These are phyloP conservation scores for Brachionus rotundiformis DNA, from an alignment of 1,140 invertebrate species.

Conservation along the genomic window DNA sequence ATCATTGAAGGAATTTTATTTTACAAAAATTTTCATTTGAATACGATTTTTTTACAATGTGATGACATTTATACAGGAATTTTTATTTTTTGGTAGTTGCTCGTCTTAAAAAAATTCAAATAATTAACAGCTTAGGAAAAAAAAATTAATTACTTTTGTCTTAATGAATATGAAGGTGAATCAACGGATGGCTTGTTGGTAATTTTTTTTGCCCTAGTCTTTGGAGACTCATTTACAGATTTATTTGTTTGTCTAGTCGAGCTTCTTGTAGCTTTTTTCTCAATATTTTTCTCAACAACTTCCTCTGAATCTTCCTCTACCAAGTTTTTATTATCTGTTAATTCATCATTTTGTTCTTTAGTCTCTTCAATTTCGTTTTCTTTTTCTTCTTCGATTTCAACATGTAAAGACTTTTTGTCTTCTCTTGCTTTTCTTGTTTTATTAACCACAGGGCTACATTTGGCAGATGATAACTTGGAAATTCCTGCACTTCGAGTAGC, in stretches of 20 bases:
- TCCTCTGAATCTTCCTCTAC: not conserved
- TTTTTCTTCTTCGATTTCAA: conserved; percentile 15
- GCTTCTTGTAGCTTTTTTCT: not conserved
- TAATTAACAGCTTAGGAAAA: not conserved
- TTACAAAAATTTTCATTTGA: not conserved
- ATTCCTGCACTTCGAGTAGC: not conserved
- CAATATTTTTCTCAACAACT: not conserved
- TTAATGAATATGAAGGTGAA: conserved; percentile 24
- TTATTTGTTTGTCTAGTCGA: not conserved
- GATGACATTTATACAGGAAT: not conserved
- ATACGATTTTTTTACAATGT: not conserved
- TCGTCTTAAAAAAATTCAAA: not conserved
- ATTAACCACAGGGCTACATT: not conserved
- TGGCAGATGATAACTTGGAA: not conserved
- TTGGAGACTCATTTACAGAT: not conserved
- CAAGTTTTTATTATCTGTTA: not conserved
- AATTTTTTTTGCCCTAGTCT: not conserved
- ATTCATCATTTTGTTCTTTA: not conserved
- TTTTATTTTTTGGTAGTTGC: not conserved
- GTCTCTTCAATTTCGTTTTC: not conserved
- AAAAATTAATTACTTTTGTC: not conserved
- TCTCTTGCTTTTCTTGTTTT: not conserved
- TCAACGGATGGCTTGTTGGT: not conserved
- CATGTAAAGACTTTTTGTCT: conserved; percentile 4
- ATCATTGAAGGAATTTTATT: not conserved